Evolutionary conservation across 2,797 vertebrate species (phyloP).

Genomic region (Falco biarmicus): DNA sequence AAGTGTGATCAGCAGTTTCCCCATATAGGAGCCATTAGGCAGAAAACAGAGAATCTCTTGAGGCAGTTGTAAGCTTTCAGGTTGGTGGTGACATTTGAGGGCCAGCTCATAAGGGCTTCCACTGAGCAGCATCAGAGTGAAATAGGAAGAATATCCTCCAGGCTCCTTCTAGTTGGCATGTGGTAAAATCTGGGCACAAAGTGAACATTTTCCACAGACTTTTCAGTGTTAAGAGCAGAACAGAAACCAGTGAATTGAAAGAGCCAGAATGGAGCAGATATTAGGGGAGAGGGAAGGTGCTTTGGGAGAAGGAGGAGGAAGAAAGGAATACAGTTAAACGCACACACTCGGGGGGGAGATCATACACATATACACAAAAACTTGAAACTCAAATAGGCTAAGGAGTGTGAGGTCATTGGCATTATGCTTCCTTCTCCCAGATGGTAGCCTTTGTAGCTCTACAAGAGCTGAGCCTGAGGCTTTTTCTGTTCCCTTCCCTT

Average conservation of each 20-base stretch:
- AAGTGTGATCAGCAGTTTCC: not conserved
- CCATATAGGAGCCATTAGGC: not conserved
- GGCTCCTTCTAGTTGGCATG: not conserved
- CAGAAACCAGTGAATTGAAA: not conserved
- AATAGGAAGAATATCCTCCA: not conserved
- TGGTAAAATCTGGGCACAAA: not conserved
- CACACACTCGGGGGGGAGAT: no score
- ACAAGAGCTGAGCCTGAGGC: not conserved
- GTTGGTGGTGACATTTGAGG: not conserved
- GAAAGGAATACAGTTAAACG: not conserved
- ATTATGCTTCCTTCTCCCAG: not conserved
- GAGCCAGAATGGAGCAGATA: not conserved
- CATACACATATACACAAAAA: no score
- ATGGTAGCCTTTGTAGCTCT: not conserved
- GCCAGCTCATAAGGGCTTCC: not conserved
- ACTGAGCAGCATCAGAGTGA: not conserved
- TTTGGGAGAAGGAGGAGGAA: not conserved
- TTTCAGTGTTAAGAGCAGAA: rapidly evolving
- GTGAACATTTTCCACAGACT: not conserved
- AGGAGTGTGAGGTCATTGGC: not conserved
- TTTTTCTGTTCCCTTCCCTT: not conserved
- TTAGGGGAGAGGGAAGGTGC: not conserved
- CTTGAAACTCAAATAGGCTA: not conserved
- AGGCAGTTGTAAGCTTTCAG: not conserved
- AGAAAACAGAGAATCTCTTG: not conserved